Conservation (phyloP, 2,113 vertebrate species). For the Triplophysa dalaica region DNA sequence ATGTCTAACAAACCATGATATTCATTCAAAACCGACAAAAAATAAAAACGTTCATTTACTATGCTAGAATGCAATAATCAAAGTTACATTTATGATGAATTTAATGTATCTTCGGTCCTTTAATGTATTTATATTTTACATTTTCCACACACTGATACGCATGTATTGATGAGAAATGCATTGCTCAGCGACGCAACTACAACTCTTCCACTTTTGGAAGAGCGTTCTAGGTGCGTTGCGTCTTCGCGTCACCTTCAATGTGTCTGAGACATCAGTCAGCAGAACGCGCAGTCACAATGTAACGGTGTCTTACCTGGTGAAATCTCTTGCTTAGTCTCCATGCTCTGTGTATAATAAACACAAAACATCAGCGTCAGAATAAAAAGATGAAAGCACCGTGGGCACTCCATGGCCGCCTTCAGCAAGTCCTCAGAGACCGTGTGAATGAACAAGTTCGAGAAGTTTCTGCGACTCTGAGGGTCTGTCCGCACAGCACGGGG, state of each 20-base stretch:
- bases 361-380: constrained; percentile 59
- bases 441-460: constrained; percentile 15
- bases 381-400: constrained; percentile 57
- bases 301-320: constrained; percentile 75
- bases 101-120: too few relatives aligned
- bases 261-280: background rate
- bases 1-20: too few relatives aligned
- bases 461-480: constrained; percentile 16
- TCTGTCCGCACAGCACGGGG: constrained; percentile 39
- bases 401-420: constrained; percentile 57
- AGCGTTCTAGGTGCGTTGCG: constrained; percentile 8
- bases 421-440: background rate
- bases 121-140: too few relatives aligned
- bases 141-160: too few relatives aligned
- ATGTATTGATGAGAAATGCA: too few relatives aligned
- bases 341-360: constrained; percentile 49
- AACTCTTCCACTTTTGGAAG: background rate
- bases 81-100: too few relatives aligned
- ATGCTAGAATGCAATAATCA: too few relatives aligned
- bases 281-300: background rate
- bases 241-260: background rate
- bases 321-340: constrained; percentile 56
- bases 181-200: too few relatives aligned
- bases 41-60: too few relatives aligned
- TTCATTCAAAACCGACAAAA: too few relatives aligned